Evolutionary conservation across 2,113 vertebrate species (phyloP).

Genomic region (Rissa tridactyla): DNA sequence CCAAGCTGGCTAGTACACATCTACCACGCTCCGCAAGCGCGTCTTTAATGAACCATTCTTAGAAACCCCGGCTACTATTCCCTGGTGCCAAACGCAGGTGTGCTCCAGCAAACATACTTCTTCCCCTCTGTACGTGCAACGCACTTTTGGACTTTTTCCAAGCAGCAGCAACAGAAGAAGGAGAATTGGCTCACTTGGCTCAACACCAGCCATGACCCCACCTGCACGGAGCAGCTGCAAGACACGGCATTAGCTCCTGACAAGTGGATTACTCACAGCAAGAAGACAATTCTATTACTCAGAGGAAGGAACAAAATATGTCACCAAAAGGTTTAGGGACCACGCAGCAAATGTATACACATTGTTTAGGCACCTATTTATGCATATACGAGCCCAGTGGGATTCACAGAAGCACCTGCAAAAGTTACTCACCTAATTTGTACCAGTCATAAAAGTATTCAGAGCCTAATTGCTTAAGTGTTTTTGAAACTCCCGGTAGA

Average conservation of each 20-base stretch:
- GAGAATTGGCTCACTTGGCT: not conserved
- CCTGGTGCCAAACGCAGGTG: not conserved
- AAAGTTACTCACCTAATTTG: conserved; percentile 52
- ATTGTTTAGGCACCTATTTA: conserved; percentile 53
- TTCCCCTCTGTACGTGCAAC: not conserved
- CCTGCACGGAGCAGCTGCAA: conserved; percentile 9
- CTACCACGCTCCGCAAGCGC: accelerated
- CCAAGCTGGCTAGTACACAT: not conserved
- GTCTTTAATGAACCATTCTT: not conserved
- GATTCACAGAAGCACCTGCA: conserved; percentile 41
- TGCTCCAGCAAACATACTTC: not conserved
- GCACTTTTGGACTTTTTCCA: not conserved
- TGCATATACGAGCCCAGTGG: conserved; percentile 23
- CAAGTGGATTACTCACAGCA: conserved; percentile 39
- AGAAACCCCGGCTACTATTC: not conserved
- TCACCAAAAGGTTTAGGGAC: conserved; percentile 14
- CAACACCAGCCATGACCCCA: conserved; percentile 17
- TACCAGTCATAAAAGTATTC: conserved; percentile 10
- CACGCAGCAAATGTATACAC: not conserved
- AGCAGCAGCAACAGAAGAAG: not conserved
- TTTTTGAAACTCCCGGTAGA: conserved; percentile 5
- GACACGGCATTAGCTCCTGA: not conserved
- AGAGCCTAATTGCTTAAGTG: conserved; percentile 37
- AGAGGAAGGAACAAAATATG: conserved; percentile 51
- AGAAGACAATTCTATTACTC: conserved; percentile 45